Evolutionary conservation across 2,113 vertebrate genomes (phyloP), one percentile per base, ranked within the genome.

Genomic region (Ariopsis seemanni): DNA sequence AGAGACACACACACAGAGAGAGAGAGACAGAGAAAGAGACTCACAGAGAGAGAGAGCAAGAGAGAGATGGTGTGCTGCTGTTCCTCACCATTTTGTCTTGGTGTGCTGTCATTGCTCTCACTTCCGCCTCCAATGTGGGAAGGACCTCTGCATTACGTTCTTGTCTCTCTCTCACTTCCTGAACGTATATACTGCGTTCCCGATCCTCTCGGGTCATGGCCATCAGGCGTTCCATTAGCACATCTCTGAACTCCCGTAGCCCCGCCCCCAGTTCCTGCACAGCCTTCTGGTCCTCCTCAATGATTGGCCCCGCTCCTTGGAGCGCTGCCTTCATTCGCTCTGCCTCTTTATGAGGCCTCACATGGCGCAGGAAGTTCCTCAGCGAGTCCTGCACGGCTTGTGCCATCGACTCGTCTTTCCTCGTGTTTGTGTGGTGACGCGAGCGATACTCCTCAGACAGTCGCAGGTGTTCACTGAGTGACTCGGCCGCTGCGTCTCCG

Each of bases 181-280:
- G 83, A 25, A 94, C 72, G 55, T 93, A 91, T 9, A 82, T 87
- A 15, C 50, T 69, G 79, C 84, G 94, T 7, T 95, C 91, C 75
- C 88, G 88, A 7, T 96, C 95, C 86, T 98, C 93, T 5, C 89
- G 25, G 0, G 93, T 91, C 58, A 91, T 93, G n/a, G 92, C 95
- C 87, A 96, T 88, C 9, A 97, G 91, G 67, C 89, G 95, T 89
- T 96, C 95, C 0, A 95, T 89, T 2, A 94, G 91, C 14, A 96
- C 90, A 0, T 85, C 79, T 20, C 96, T 93, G 81, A 98, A 93
- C 25, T 94, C 94, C n/a, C 74, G 48, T 7, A 99, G 94, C 25
- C 86, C 87, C 22, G 88, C 81, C 0, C 96, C 84, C 4, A 97
- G 92, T 4, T 0, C n/a, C 77, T 95, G 90, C 30, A 91, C 87